Evolutionary conservation across 1,140 invertebrate species (phyloP).

Genomic region (Platorchestia sp.): DNA sequence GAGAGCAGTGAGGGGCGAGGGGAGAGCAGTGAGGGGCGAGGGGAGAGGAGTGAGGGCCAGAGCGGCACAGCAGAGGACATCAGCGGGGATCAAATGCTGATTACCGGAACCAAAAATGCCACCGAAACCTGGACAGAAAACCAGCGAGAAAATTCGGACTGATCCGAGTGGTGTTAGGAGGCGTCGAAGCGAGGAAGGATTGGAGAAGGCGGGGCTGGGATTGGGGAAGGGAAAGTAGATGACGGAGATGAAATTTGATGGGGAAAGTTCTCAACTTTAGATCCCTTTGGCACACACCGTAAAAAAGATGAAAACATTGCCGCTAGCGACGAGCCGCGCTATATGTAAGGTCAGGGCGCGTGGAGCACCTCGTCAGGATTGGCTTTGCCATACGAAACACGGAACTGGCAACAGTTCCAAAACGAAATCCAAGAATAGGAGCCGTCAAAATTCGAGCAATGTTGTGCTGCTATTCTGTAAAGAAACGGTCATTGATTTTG

Average conservation of each 20-base stretch:
- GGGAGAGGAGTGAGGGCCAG: not conserved
- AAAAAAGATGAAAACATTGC: not conserved
- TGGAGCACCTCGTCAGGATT: too few relatives aligned
- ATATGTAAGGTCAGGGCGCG: too few relatives aligned
- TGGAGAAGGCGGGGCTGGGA: not conserved
- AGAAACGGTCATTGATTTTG: too few relatives aligned
- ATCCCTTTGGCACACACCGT: not conserved
- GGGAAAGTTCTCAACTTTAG: not conserved
- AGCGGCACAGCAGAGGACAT: not conserved
- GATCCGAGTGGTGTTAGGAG: not conserved
- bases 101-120: conserved; percentile 13
- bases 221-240: not conserved
- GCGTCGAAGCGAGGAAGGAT: not conserved
- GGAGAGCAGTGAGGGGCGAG: not conserved
- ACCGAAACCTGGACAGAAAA: conserved; percentile 18
- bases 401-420: too few relatives aligned
- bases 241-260: conserved; percentile 7
- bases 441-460: too few relatives aligned
- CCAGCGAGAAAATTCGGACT: not conserved
- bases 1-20: not conserved
- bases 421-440: too few relatives aligned
- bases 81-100: conserved; percentile 31
- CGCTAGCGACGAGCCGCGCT: too few relatives aligned
- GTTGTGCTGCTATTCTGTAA: too few relatives aligned
- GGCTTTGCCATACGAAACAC: too few relatives aligned